Evolutionary conservation across 1,140 invertebrate species (phyloP), one percentile per base, ranked within the genome.

Genomic region (Phymastichus coffea): DNA sequence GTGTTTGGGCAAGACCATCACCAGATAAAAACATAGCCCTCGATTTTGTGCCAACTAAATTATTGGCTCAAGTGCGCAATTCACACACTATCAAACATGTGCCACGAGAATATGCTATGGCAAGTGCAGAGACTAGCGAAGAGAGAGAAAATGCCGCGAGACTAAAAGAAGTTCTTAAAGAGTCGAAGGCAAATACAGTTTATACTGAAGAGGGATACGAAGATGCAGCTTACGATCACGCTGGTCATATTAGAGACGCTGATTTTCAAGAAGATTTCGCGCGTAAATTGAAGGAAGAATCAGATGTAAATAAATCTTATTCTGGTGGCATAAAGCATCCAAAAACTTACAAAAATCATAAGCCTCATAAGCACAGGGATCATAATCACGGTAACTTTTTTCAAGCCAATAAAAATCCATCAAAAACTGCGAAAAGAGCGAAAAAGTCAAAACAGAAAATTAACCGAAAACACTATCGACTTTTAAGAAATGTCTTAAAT

Each of bases 131-230:
- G 14, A 85, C 79, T 3, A 77, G 79, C 2, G 86, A 88, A 56
- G 86, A 88, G 66, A 75, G 81, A 55, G 67, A 74, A 58, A 86
- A 86, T 65, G 85, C 85, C 4, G 81, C 83, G 0, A 75, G 87
- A 59, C 75, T 90, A 26, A 78, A 82, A 38, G 85, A 88, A 78
- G 82, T 87, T 3, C 81, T 90, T 0, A 86, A 83, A 44, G 86
- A 87, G 64, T 82, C 83, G n/a, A 90, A 88, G 76, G 81, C 84
- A 3, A 87, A 89, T 69, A 88, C 84, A 1, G 82, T 90, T 6
- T 91, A 90, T 65, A 85, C 86, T 4, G 89, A 91, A 76, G 88
- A 91, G 79, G 89, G 89, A 0, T 90, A 89, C 63, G 88, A 90
- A 76, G 88, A 91, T 73, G 81, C 84, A 0, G 88, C 84, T 6